A percentile compares a stretch with the other conserved stretches of the same genome.
Conservation (phyloP, 2,113 vertebrate genomes). For the Bolborhynchus lineola region DNA sequence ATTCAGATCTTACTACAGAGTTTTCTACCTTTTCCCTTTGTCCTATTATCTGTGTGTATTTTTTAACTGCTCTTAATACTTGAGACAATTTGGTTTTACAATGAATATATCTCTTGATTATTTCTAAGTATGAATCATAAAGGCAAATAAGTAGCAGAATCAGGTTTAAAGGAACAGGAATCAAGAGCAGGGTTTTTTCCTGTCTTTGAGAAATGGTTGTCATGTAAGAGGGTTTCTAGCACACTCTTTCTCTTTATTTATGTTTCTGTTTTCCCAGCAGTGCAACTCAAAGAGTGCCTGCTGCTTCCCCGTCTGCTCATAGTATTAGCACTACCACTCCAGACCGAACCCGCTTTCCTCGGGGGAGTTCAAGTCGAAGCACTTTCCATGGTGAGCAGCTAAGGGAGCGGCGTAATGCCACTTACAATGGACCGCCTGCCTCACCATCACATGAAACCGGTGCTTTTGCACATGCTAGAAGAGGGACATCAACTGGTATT, state of each 20-base stretch:
- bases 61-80: not conserved
- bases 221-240: not conserved
- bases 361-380: constrained; percentile 94
- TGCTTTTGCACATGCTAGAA: constrained; percentile 86
- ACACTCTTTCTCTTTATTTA: not conserved
- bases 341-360: constrained; percentile 93
- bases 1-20: not conserved
- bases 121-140: not conserved
- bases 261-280: constrained; percentile 71
- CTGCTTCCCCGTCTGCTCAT: constrained; percentile 92
- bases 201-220: not conserved
- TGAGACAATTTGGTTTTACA: not conserved
- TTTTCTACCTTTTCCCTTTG: not conserved
- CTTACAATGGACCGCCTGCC: constrained; percentile 93
- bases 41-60: not conserved
- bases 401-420: constrained; percentile 91
- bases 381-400: constrained; percentile 98
- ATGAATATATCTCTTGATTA: not conserved
- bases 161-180: not conserved
- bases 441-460: constrained; percentile 92
- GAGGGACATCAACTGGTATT: constrained; percentile 92
- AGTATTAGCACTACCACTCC: constrained; percentile 90
- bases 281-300: constrained; percentile 82
- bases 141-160: not conserved
- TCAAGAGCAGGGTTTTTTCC: accelerated